Evolutionary conservation across 2,888 invertebrate genomes (phyloP).

Genomic region (Leucozona laternaria): DNA sequence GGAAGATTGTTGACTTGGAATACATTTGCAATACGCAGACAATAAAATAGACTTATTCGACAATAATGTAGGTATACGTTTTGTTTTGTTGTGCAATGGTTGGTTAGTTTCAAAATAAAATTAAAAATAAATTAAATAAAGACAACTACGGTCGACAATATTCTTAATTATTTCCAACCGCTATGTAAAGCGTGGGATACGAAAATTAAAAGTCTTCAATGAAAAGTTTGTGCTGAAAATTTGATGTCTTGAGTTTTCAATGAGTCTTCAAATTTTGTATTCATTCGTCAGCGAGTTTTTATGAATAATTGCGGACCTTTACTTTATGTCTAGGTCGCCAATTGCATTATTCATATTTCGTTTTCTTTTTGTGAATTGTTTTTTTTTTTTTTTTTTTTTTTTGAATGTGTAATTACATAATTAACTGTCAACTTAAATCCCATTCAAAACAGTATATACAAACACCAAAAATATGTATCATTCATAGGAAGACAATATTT

Average conservation of each 20-base stretch:
- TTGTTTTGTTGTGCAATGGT: too few relatives aligned
- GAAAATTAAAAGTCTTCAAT: not conserved
- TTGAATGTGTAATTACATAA: constrained; percentile 4
- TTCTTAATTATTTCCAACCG: not conserved
- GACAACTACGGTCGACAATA: not conserved
- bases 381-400: not conserved
- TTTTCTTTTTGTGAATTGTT: not conserved
- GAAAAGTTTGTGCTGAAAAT: not conserved
- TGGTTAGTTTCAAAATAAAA: too few relatives aligned
- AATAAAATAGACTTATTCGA: too few relatives aligned
- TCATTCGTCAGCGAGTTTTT: not conserved
- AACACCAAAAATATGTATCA: not conserved
- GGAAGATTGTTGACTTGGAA: too few relatives aligned
- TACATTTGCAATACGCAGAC: too few relatives aligned
- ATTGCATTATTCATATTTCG: constrained; percentile 7
- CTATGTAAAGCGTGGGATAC: not conserved
- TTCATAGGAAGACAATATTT: not conserved
- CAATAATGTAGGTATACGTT: too few relatives aligned
- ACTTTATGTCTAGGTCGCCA: not conserved
- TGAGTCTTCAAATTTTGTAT: not conserved
- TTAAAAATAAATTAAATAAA: not conserved
- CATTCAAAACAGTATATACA: not conserved
- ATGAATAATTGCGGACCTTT: not conserved
- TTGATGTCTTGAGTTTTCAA: not conserved
- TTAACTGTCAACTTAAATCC: not conserved